Evolutionary conservation across 1,140 invertebrate genomes (phyloP), one percentile per base, ranked within the genome.

Genomic region (Notospermus geniculatus): DNA sequence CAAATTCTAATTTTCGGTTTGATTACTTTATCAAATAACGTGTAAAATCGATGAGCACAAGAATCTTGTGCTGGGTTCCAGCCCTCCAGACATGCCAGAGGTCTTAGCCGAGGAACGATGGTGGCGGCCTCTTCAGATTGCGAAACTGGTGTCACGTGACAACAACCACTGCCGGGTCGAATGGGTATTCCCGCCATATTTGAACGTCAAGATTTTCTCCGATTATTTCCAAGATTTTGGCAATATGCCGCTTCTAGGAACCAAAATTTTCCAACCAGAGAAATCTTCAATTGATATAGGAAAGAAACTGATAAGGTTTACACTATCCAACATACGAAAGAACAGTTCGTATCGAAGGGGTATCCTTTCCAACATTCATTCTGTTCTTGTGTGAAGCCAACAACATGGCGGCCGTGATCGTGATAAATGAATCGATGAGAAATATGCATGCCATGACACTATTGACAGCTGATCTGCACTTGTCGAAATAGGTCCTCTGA

Each of bases 271-370:
- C 59, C 60, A 62, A 55, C 67, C 65, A 43, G 64, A 60, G 39
- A 74, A 74, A 57, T 63, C 71, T 61, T 30, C 72, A 55, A 63
- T 60, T 27, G 66, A 74, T 63, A 62, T 69, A 50, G 62, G 68
- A 63, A 56, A 69, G 27, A n/a, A 43, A 68, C 71, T 50, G 76
- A 79, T 52, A 63, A 68, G 45, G 60, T 74, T 39, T 80, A 70
- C 60, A 73, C 73, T 19, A 75, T 79, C 66, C 67, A 69, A 19
- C 72, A 78, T 61, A 78, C 78, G 1, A 71, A 73, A 61, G 78
- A 80, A 74, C 71, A 76, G 68, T 77, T 80, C 62, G 67, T 67
- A 72, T 76, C 72, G 15, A 72, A 77, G 68, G 63, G 71, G 76
- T 80, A 80, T 80, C 78, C 73, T 80, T 77, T 7, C 46, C 5